phyloP scores from a whole-genome alignment of 2,888 invertebrate genomes.

The Meghimatium bilineatum region DNA sequence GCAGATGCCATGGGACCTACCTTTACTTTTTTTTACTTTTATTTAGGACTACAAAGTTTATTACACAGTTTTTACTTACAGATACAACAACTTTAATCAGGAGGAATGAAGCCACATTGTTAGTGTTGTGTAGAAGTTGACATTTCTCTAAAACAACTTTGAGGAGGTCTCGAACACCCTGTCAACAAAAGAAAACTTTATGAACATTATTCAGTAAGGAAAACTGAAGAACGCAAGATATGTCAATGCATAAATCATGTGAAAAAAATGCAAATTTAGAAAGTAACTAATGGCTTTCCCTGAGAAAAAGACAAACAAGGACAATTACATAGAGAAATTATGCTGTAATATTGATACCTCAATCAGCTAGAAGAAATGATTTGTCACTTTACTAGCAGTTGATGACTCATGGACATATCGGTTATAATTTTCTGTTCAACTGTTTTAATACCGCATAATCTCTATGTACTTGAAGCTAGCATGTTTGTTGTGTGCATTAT shows the following conservation, averaged over 20 bases:
- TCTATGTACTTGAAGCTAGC: too few relatives aligned
- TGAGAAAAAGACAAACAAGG: neutral
- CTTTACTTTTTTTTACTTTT: too few relatives aligned
- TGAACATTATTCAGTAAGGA: neutral
- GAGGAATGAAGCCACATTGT: conserved; percentile 44
- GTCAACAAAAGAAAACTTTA: conserved; percentile 9
- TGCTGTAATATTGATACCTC: too few relatives aligned
- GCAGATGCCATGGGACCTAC: too few relatives aligned
- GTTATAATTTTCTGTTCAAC: too few relatives aligned
- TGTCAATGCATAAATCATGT: neutral
- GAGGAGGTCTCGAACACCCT: conserved; percentile 78
- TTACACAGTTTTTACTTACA: conserved; percentile 30
- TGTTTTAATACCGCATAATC: too few relatives aligned
- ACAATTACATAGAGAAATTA: neutral
- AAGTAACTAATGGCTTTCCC: neutral
- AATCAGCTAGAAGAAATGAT: too few relatives aligned
- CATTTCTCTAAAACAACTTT: conserved; percentile 86
- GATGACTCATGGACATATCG: too few relatives aligned
- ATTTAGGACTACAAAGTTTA: too few relatives aligned
- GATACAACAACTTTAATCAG: conserved; percentile 40
- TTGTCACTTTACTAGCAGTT: too few relatives aligned
- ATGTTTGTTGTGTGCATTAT: too few relatives aligned
- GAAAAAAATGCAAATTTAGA: neutral
- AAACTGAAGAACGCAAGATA: neutral
- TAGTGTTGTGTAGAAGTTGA: conserved; percentile 29